A percentile compares a stretch with the other conserved stretches of the same genome.
Conservation (phyloP, 2,888 invertebrate species). For the Phalangium opilio region DNA sequence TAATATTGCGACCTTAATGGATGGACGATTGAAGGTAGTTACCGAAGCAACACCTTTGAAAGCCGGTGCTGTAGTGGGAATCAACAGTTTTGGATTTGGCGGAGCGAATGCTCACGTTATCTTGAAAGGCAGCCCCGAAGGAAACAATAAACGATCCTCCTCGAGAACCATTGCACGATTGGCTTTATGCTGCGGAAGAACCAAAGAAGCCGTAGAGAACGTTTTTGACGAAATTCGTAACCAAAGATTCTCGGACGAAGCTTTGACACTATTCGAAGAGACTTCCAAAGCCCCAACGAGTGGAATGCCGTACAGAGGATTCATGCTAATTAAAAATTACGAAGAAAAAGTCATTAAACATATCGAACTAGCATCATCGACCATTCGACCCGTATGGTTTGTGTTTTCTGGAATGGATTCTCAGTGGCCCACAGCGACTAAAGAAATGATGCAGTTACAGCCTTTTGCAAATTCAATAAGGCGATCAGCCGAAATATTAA, state of each 20-base stretch:
- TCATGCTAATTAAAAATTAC: slow-evolving; percentile 37
- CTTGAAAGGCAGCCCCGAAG: slow-evolving; percentile 50
- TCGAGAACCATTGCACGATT: slow-evolving; percentile 45
- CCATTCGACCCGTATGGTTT: slow-evolving; percentile 32
- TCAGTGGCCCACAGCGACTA: slow-evolving; percentile 36
- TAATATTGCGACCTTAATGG: slow-evolving; percentile 74
- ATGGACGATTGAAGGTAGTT: slow-evolving; percentile 82
- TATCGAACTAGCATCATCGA: too few species aligned
- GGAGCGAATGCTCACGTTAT: slow-evolving; percentile 90
- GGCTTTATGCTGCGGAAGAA: slow-evolving; percentile 67
- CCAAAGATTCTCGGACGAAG: slow-evolving; percentile 47
- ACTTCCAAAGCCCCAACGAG: slow-evolving; percentile 51
- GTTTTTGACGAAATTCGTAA: slow-evolving; percentile 28
- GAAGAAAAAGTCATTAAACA: too few species aligned
- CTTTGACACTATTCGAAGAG: slow-evolving; percentile 58
- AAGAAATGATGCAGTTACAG: slow-evolving; percentile 33
- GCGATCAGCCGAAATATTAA: slow-evolving; percentile 27
- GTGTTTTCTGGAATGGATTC: slow-evolving; percentile 30
- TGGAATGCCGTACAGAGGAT: slow-evolving; percentile 70
- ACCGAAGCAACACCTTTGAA: slow-evolving; percentile 64
- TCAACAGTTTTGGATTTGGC: slow-evolving; percentile 97
- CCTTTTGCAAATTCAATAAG: slow-evolving; percentile 33
- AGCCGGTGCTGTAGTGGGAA: slow-evolving; percentile 66
- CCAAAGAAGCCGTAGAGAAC: slow-evolving; percentile 50
- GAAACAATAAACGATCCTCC: slow-evolving; percentile 6